Percentiles rank a stretch among this genome's conserved stretches.
These are phyloP conservation scores for Mustela erminea DNA, from an alignment of 2,797 vertebrate species.

Conservation along the genomic window DNA sequence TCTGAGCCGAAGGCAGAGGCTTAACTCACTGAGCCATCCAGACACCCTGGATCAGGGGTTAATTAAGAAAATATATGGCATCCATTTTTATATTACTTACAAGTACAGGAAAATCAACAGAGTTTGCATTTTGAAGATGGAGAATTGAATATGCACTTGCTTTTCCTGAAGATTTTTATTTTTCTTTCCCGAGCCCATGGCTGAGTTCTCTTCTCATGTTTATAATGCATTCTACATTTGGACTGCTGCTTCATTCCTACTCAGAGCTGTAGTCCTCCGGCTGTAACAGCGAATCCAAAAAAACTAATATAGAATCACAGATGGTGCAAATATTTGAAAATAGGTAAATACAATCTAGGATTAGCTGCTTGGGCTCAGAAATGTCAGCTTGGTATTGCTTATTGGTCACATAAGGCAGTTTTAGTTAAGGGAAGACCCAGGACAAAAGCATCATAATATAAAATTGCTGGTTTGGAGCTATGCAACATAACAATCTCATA, in stretches of 20 bases:
- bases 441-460: constrained; percentile 22
- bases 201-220: constrained; percentile 66
- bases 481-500: constrained; percentile 37
- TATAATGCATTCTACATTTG: constrained; percentile 51
- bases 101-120: constrained; percentile 37
- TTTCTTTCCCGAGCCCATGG: not conserved
- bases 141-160: constrained; percentile 25
- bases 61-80: constrained; percentile 1
- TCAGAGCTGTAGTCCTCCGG: constrained; percentile 59
- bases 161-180: constrained; percentile 10
- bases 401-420: constrained; percentile 75
- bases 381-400: constrained; percentile 76
- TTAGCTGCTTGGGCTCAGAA: constrained; percentile 77
- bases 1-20: too few species aligned
- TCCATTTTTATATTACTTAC: constrained; percentile 38
- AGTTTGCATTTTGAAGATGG: constrained; percentile 39
- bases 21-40: too few species aligned
- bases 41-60: not conserved
- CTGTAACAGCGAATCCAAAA: constrained; percentile 54
- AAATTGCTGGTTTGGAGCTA: constrained; percentile 66
- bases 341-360: constrained; percentile 82
- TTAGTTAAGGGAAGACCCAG: constrained; percentile 59
- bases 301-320: constrained; percentile 78
- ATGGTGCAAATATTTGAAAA: constrained; percentile 84
- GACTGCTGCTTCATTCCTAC: constrained; percentile 51